These are phyloP conservation scores for Alexandromys fortis DNA, from an alignment of 2,113 vertebrate genomes.

Conservation along the genomic window DNA sequence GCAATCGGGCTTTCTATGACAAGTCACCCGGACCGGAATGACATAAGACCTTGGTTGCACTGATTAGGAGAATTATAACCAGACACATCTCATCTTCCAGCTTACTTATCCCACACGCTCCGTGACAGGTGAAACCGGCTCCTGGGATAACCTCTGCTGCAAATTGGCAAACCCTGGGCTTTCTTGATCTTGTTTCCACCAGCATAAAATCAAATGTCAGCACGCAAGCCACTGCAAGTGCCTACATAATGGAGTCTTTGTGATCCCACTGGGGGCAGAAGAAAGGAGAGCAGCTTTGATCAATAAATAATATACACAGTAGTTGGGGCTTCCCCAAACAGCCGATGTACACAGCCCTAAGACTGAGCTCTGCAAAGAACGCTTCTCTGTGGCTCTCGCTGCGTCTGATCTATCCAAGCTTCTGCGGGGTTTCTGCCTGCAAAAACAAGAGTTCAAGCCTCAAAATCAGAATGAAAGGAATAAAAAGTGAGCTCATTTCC, in stretches of 20 bases:
- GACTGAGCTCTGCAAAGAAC: not conserved
- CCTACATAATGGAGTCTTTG: not conserved
- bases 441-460: not conserved
- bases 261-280: not conserved
- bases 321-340: not conserved
- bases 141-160: not conserved
- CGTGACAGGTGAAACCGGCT: rapidly evolving
- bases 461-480: not conserved
- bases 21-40: not conserved
- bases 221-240: not conserved
- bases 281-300: not conserved
- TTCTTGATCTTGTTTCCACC: not conserved
- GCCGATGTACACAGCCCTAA: not conserved
- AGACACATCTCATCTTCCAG: not conserved
- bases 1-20: not conserved
- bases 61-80: not conserved
- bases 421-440: not conserved
- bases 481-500: not conserved
- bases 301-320: rapidly evolving
- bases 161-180: not conserved
- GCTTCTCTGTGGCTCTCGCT: not conserved
- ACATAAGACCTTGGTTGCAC: not conserved
- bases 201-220: not conserved
- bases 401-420: not conserved
- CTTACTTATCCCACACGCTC: not conserved